Conservation (phyloP, 2,888 invertebrate genomes). For the Taenaris catops region DNA sequence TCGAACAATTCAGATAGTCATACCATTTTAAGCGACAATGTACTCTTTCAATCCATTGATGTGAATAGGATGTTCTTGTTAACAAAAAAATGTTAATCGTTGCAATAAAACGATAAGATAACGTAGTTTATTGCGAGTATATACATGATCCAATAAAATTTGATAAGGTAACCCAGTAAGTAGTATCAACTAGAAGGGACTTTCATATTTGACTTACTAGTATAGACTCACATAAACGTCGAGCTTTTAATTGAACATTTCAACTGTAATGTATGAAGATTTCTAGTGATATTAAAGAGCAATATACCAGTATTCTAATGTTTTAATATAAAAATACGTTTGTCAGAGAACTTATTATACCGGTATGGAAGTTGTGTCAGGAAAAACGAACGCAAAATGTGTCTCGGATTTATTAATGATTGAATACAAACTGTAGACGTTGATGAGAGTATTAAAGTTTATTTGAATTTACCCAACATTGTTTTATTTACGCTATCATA, state of each 20-base stretch:
- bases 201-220: too few species aligned
- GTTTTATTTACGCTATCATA: constrained; percentile 47
- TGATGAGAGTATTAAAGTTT: constrained; percentile 70
- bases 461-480: constrained; percentile 51
- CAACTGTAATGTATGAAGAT: constrained; percentile 27
- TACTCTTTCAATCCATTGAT: too few species aligned
- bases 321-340: constrained; percentile 22
- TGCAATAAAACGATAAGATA: too few species aligned
- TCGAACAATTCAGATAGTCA: too few species aligned
- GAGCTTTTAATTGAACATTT: constrained; percentile 6
- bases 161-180: too few species aligned
- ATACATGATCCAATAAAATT: too few species aligned
- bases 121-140: too few species aligned
- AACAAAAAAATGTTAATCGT: too few species aligned
- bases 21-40: too few species aligned
- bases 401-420: constrained; percentile 23
- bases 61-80: too few species aligned
- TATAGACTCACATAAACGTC: too few species aligned
- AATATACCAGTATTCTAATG: constrained; percentile 55
- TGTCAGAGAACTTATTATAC: constrained; percentile 10
- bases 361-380: constrained; percentile 9
- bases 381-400: constrained; percentile 1
- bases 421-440: constrained; percentile 57
- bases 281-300: constrained; percentile 52
- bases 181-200: too few species aligned